Percentiles rank a stretch among this genome's conserved stretches.
Conservation (phyloP, 2,888 invertebrate species). For the Epinotia demarniana region DNA sequence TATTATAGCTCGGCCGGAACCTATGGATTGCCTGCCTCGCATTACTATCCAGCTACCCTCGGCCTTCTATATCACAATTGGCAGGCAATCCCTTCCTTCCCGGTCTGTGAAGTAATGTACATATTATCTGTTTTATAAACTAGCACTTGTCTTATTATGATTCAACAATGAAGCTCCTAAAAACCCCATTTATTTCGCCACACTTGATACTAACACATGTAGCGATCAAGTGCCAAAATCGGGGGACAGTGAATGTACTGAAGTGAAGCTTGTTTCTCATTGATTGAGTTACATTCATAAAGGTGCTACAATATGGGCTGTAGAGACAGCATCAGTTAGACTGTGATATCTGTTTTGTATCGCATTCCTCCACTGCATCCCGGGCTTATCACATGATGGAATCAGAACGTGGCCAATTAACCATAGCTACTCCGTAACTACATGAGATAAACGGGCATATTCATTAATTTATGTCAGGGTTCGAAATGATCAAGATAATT, state of each 20-base stretch:
- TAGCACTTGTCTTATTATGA: neutral
- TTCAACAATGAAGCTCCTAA: neutral
- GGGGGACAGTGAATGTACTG: slow-evolving; percentile 15
- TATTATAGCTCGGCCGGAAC: too few relatives aligned
- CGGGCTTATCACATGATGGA: neutral
- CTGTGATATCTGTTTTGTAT: neutral
- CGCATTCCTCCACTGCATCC: neutral
- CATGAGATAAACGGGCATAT: too few relatives aligned
- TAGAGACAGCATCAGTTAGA: too few relatives aligned
- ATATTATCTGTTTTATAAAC: too few relatives aligned
- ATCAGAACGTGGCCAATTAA: neutral
- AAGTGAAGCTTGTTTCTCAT: slow-evolving; percentile 19
- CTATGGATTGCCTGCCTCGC: too few relatives aligned
- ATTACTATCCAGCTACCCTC: too few relatives aligned
- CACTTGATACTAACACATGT: slow-evolving; percentile 23
- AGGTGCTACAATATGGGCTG: neutral
- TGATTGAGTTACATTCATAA: slow-evolving; percentile 7
- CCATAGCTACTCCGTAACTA: too few relatives aligned
- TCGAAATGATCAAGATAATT: too few relatives aligned
- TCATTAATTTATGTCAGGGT: too few relatives aligned
- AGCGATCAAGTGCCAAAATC: slow-evolving; percentile 31
- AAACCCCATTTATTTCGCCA: slow-evolving; percentile 22
- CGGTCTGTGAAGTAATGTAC: too few relatives aligned
- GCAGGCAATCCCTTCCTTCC: too few relatives aligned
- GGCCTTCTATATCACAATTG: too few relatives aligned